These are phyloP conservation scores for Campylorhamphus procurvoides DNA, from an alignment of 2,113 vertebrate species.

Conservation along the genomic window DNA sequence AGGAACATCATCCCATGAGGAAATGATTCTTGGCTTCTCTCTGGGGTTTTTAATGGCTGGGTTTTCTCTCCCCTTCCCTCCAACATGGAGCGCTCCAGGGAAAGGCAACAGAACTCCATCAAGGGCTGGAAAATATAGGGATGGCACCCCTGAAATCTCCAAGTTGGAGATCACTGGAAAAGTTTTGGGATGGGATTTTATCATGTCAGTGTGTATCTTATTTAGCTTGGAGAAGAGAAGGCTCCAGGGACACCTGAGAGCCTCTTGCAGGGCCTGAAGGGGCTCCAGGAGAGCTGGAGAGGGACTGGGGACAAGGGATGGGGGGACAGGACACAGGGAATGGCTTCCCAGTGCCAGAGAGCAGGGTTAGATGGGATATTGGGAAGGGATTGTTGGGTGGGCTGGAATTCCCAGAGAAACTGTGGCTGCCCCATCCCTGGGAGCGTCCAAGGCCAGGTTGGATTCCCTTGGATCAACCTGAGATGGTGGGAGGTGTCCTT, in stretches of 20 bases:
- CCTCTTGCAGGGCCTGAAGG: background rate
- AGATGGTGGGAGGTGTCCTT: no score
- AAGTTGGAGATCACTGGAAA: background rate
- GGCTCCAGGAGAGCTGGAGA: background rate
- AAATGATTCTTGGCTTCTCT: background rate
- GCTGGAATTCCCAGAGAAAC: no score
- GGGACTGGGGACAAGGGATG: background rate
- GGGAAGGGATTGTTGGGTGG: no score
- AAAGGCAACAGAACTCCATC: background rate
- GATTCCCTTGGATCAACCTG: no score
- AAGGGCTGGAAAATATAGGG: background rate
- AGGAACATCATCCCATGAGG: background rate
- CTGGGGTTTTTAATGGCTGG: background rate
- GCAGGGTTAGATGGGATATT: background rate
- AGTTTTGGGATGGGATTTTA: background rate
- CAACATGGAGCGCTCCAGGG: background rate
- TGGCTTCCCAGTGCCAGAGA: background rate
- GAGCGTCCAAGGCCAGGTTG: no score
- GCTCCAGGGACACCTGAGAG: background rate
- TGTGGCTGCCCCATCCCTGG: no score
- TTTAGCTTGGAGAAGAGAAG: background rate
- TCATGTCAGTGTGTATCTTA: background rate
- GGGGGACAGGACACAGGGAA: background rate
- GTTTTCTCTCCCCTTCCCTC: background rate
- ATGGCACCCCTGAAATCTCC: background rate